Evolutionary conservation across 2,888 invertebrate genomes (phyloP), one percentile per base, ranked within the genome.

Genomic region (Apomyelois bistriatella): DNA sequence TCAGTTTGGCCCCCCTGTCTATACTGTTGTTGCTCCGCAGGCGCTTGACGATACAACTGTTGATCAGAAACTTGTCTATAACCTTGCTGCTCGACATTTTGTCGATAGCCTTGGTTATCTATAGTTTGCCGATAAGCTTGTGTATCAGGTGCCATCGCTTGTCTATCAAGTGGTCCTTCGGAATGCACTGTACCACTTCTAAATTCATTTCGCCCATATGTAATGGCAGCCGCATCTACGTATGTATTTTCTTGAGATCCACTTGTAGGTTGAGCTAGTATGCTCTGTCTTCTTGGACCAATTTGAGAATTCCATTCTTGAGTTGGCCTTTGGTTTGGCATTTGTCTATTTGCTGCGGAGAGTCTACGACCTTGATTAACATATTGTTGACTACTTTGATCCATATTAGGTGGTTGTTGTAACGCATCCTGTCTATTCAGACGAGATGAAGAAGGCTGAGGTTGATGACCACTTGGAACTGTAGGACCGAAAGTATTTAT

Each of bases 171-270:
- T 47, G 76, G 70, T 35, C 77, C 79, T 59, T 89, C 89, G 28
- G 87, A 82, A 66, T 82, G 79, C 41, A 87, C 77, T n/a, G 82
- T 83, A 41, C 87, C 89, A 7, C 79, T 80, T 40, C 88, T 79
- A 53, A 82, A 71, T 48, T 85, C 88, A 58, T 75, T 82, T 56
- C 83, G 74, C 46, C 79, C 76, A 59, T 83, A 84, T 1, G 72
- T 70, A 35, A 76, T 58, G 30, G 74, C 63, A 16, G 74, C 68
- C 9, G 72, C 66, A 53, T 88, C 89, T 5, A 77, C 68, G 48
- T 79, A 85, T 2, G 69, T 58, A 55, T 72, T 76, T 12, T 78
- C 79, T 64, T 80, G 87, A 5, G 77, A 59, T 43, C 82, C 81
- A 38, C 70, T 73, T 37, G 70, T 72, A 5, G 89, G 86, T 61